Base-by-base conservation (phyloP, 2,797 vertebrate species). In the Alcedo quadribrachys region DNA sequence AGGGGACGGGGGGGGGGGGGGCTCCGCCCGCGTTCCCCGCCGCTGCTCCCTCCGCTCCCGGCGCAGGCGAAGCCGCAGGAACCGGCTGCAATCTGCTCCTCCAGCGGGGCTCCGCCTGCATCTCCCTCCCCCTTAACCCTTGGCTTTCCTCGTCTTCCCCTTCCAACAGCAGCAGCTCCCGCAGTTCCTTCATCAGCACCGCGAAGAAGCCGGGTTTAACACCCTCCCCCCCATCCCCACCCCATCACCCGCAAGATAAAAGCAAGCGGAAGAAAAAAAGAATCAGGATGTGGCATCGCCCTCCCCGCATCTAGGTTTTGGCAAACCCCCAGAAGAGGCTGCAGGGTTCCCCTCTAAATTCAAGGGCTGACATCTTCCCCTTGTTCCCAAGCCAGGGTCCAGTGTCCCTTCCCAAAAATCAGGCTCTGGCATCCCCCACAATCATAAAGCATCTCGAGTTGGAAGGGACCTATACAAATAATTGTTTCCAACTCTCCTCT, bases 11-110 rank as follows among this genome's bases (percentile, higher is more conserved):
- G 66, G 19, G 18, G 18, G 45, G 32, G 55, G 61, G 76, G 50
- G 48, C 70, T 87, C 75, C 97, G 94, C 93, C 87, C 82, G 94
- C 75, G 95, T 96, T 89, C 94, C 97, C 96, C 85, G 75, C 85
- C 74, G 92, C 95, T 87, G 85, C 86, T 93, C 79, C 79, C 65
- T 48, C 54, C 61, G 73, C 85, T 87, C 91, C 88, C 85, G 81
- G 88, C 92, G 80, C 92, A 73, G 84, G 45, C 70, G 45, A 77
- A 73, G 46, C 89, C 85, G 85, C 85, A 81, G 85, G 12, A 84
- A 20, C 84, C 62, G 85, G 78, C 77, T 75, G 92, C 82, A 40
- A 83, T 83, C 62, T 10, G 92, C 92, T 81, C 80, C 76, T 53
- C 18, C 92, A 45, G 66, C 83, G 12, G 67, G 11, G 75, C 90